These are phyloP conservation scores for Volucella inflata DNA, from an alignment of 2,888 invertebrate species.

Conservation along the genomic window DNA sequence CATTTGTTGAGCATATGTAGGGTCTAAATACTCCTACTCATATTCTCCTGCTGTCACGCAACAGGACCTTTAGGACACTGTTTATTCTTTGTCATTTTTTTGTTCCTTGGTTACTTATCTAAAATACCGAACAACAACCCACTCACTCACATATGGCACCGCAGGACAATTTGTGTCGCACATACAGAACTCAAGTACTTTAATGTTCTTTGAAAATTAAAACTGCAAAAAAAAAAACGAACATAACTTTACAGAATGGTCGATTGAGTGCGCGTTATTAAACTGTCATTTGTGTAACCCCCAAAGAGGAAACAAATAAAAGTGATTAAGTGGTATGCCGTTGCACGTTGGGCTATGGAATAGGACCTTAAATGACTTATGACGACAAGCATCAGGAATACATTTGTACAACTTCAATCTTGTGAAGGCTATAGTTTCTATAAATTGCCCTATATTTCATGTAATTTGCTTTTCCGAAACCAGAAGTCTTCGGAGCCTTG, in stretches of 20 bases:
- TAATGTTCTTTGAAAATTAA: neutral
- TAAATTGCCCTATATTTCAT: too few relatives aligned
- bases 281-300: constrained; percentile 58
- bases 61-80: constrained; percentile 47
- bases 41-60: constrained; percentile 59
- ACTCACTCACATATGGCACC: constrained; percentile 68
- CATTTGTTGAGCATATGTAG: constrained; percentile 69
- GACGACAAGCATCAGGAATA: too few relatives aligned
- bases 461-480: too few relatives aligned
- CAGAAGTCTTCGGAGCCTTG: too few relatives aligned
- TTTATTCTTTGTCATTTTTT: constrained; percentile 4
- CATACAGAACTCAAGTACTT: constrained; percentile 32
- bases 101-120: constrained; percentile 45
- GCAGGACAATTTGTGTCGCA: constrained; percentile 57
- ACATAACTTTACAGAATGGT: constrained; percentile 49
- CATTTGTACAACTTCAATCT: too few relatives aligned
- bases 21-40: neutral
- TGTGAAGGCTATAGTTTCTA: too few relatives aligned
- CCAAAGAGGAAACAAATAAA: constrained; percentile 32
- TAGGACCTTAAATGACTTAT: too few relatives aligned
- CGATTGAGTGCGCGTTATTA: constrained; percentile 64
- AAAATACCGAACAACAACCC: constrained; percentile 69
- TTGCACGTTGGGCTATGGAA: too few relatives aligned
- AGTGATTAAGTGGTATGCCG: too few relatives aligned
- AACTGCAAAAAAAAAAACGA: constrained; percentile 55